Evolutionary conservation across 2,888 invertebrate genomes (phyloP).

Genomic region (Folsomia candida): DNA sequence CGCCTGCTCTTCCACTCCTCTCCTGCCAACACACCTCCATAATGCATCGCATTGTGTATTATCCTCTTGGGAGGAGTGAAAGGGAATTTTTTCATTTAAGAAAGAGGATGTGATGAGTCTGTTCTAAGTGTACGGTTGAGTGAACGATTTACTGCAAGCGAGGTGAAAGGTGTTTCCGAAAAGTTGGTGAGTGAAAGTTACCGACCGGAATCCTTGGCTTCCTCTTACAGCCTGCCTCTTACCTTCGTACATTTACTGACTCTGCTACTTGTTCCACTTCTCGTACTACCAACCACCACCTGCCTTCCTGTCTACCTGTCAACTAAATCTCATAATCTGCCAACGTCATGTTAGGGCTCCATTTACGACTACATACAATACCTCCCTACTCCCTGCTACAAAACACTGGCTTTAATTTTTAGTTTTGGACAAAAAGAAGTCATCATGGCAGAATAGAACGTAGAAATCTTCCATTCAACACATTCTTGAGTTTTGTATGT

Average conservation of each 20-base stretch:
- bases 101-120: conserved; percentile 21
- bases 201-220: neutral
- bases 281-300: neutral
- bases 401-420: no score
- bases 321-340: neutral
- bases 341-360: neutral
- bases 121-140: conserved; percentile 16
- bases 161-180: conserved; percentile 14
- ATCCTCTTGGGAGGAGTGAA: conserved; percentile 7
- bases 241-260: neutral
- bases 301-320: neutral
- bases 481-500: no score
- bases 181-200: conserved; percentile 3
- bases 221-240: no score
- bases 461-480: no score
- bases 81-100: conserved; percentile 14
- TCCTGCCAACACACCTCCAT: conserved; percentile 1
- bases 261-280: neutral
- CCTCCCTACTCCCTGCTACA: no score
- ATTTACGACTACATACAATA: no score
- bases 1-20: neutral
- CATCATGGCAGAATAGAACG: no score
- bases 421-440: no score
- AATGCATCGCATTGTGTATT: conserved; percentile 11
- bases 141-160: conserved; percentile 18